These are phyloP conservation scores for Xenopus borealis DNA, from an alignment of 2,113 vertebrate genomes.

Conservation along the genomic window DNA sequence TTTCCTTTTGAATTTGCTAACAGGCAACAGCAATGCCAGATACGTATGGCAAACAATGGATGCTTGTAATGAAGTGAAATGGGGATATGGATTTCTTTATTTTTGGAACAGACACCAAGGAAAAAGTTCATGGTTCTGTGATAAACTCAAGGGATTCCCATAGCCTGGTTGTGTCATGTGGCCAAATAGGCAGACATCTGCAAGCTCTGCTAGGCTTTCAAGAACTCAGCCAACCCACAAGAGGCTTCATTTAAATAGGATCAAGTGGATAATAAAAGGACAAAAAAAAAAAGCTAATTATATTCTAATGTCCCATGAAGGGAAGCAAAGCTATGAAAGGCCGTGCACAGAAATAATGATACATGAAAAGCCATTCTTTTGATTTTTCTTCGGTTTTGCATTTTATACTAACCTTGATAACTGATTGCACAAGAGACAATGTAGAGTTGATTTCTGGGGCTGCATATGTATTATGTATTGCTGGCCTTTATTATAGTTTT, in stretches of 20 bases:
- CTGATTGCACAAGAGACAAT: background rate
- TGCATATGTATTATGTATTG: background rate
- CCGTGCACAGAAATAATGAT: conserved; percentile 33
- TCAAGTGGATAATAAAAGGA: conserved; percentile 51
- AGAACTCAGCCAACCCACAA: conserved; percentile 66
- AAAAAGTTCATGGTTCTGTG: conserved; percentile 64
- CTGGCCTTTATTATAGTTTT: background rate
- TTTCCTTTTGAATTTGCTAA: conserved; percentile 78
- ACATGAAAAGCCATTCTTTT: conserved; percentile 29
- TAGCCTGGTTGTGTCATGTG: conserved; percentile 72
- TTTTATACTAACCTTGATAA: background rate
- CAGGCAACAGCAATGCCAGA: conserved; percentile 83
- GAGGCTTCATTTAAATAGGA: conserved; percentile 74
- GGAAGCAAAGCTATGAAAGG: conserved; percentile 49
- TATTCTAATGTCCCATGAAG: conserved; percentile 54
- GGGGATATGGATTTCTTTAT: conserved; percentile 61
- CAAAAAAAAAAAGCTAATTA: conserved; percentile 51
- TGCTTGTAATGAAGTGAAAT: conserved; percentile 76
- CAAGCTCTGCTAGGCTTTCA: conserved; percentile 59
- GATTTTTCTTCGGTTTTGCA: background rate
- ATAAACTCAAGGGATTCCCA: conserved; percentile 65
- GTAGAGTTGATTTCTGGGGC: background rate
- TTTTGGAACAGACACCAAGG: conserved; percentile 65
- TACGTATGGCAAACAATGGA: conserved; percentile 80
- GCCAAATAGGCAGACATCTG: conserved; percentile 73